Percentiles rank a stretch among this genome's conserved stretches.
These are phyloP conservation scores for Drosophila tropicalis DNA, from an alignment of 1,140 invertebrate species.

Conservation along the genomic window DNA sequence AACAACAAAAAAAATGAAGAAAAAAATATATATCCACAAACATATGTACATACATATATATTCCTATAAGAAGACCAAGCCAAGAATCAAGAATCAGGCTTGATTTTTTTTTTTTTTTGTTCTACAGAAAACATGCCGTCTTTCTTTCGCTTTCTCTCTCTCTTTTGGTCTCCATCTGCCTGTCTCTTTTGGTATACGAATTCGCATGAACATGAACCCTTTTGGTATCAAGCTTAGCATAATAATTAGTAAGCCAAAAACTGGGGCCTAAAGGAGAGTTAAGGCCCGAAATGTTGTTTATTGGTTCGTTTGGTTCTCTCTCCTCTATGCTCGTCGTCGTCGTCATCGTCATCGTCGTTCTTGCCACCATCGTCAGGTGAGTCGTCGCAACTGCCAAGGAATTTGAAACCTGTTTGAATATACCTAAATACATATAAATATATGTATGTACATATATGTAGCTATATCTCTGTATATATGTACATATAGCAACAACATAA, in stretches of 20 bases:
- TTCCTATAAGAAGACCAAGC: slow-evolving; percentile 1
- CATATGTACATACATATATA: neutral
- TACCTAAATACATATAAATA: too few relatives aligned
- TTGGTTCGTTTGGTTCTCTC: slow-evolving; percentile 27
- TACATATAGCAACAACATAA: slow-evolving; percentile 24
- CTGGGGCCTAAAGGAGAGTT: slow-evolving; percentile 40
- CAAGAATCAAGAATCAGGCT: slow-evolving; percentile 53
- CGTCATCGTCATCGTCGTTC: slow-evolving; percentile 10
- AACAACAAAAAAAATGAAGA: neutral
- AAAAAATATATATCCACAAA: neutral
- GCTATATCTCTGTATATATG: too few relatives aligned
- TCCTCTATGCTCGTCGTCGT: slow-evolving; percentile 15
- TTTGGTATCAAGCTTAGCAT: slow-evolving; percentile 66
- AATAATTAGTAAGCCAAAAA: slow-evolving; percentile 78
- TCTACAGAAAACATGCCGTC: slow-evolving; percentile 57
- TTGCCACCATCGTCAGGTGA: slow-evolving; percentile 49
- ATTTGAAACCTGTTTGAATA: slow-evolving; percentile 79
- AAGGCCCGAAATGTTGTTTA: slow-evolving; percentile 60
- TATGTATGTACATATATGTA: too few relatives aligned
- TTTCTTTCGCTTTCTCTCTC: slow-evolving; percentile 15
- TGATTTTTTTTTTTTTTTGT: slow-evolving; percentile 44
- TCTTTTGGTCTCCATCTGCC: slow-evolving; percentile 1
- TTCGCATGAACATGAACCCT: slow-evolving; percentile 71
- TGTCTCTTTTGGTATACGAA: slow-evolving; percentile 46
- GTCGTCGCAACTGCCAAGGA: slow-evolving; percentile 49